Evolutionary conservation across 2,113 vertebrate species (phyloP).

Genomic region (Anser brachyrhynchus): DNA sequence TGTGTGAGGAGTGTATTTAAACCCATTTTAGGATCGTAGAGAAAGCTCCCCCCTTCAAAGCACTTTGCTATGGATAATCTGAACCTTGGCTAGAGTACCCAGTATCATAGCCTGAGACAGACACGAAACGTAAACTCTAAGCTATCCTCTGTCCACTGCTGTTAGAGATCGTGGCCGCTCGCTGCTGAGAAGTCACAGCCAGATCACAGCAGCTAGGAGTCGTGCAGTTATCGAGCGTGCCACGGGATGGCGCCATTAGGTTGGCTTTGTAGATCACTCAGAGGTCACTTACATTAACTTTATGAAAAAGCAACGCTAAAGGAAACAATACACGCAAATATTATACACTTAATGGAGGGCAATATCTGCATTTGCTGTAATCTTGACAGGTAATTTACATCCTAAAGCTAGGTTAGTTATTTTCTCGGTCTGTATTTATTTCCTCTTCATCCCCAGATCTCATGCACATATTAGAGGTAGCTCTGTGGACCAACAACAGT

Average conservation of each 20-base stretch:
- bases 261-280: accelerated
- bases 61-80: not conserved
- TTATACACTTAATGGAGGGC: accelerated
- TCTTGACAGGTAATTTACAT: not conserved
- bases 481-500: no score
- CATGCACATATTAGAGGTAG: accelerated
- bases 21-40: not conserved
- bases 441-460: not conserved
- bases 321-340: not conserved
- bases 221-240: accelerated
- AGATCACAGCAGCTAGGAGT: accelerated
- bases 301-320: accelerated
- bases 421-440: not conserved
- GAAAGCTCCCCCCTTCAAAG: not conserved
- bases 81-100: not conserved
- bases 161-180: accelerated
- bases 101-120: accelerated
- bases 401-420: not conserved
- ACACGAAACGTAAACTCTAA: accelerated
- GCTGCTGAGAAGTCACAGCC: accelerated
- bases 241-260: slow-evolving; percentile 38
- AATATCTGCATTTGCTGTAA: not conserved
- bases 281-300: accelerated
- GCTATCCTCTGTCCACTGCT: accelerated
- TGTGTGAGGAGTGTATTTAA: not conserved